These are phyloP conservation scores for Hyperoodon ampullatus DNA, from an alignment of 2,113 vertebrate genomes.

Conservation along the genomic window DNA sequence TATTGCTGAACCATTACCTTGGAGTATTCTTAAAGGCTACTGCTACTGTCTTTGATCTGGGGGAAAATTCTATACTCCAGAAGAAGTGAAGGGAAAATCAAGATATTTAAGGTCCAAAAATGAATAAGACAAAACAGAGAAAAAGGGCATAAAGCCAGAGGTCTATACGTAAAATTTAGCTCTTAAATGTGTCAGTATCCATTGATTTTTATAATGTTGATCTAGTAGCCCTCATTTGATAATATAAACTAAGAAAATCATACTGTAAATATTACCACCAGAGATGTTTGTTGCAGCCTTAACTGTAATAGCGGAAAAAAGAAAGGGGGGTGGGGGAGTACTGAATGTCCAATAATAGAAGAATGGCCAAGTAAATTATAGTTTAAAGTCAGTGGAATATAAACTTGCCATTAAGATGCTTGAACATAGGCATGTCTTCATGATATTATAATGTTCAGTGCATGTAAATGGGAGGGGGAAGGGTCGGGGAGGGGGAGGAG, in stretches of 20 bases:
- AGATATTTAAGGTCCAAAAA: not conserved
- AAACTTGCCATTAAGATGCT: not conserved
- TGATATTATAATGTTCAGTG: not conserved
- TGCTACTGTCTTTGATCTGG: not conserved
- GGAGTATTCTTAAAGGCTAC: slow-evolving; percentile 8
- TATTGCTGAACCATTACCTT: not conserved
- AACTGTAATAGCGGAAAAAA: not conserved
- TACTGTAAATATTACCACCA: not conserved
- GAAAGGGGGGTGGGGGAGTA: too few species aligned
- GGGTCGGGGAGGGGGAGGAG: too few species aligned
- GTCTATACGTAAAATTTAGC: not conserved
- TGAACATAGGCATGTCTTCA: not conserved
- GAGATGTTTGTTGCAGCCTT: not conserved
- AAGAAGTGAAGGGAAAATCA: slow-evolving; percentile 16
- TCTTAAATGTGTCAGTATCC: not conserved
- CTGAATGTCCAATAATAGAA: not conserved
- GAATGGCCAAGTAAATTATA: not conserved
- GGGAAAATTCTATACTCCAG: not conserved
- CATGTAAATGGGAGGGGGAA: not conserved
- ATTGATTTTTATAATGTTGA: slow-evolving; percentile 9
- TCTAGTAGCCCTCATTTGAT: not conserved
- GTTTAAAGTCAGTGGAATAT: not conserved
- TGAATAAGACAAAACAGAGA: not conserved
- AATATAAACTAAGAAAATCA: not conserved
- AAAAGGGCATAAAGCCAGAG: not conserved